phyloP scores from a whole-genome alignment of 2,888 invertebrate species.

The Galeopsomyia nigrocyanea region DNA sequence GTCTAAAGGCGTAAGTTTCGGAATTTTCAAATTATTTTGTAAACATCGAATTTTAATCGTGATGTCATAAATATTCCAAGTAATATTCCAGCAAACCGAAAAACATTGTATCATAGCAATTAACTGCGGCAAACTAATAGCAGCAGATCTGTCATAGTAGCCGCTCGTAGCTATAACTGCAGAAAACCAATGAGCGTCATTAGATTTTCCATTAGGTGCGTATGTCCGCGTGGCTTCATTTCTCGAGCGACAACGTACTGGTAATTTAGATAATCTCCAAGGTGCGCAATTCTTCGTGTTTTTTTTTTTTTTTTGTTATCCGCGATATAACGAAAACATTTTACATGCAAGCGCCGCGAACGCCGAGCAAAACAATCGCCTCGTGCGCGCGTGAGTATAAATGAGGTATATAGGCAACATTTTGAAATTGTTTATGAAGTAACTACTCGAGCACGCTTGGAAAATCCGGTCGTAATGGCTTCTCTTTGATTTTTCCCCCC shows the following conservation, averaged over 20 bases:
- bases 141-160: too few species aligned
- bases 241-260: too few species aligned
- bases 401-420: constrained; percentile 15
- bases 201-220: constrained; percentile 12
- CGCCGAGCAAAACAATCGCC: constrained; percentile 34
- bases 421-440: constrained; percentile 30
- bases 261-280: constrained; percentile 32
- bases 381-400: constrained; percentile 4
- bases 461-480: constrained; percentile 16
- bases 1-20: too few species aligned
- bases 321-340: too few species aligned
- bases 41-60: too few species aligned
- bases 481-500: neutral
- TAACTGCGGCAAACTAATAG: too few species aligned
- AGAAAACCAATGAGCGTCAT: constrained; percentile 8
- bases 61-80: too few species aligned
- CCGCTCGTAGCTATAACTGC: neutral
- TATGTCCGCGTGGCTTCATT: neutral
- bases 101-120: neutral
- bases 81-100: too few species aligned
- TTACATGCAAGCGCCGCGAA: constrained; percentile 17
- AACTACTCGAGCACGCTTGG: constrained; percentile 12
- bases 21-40: too few species aligned
- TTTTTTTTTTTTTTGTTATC: too few species aligned
- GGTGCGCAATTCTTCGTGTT: neutral